Base-by-base conservation (phyloP, 2,888 invertebrate genomes). In the Xestia sexstrigata region DNA sequence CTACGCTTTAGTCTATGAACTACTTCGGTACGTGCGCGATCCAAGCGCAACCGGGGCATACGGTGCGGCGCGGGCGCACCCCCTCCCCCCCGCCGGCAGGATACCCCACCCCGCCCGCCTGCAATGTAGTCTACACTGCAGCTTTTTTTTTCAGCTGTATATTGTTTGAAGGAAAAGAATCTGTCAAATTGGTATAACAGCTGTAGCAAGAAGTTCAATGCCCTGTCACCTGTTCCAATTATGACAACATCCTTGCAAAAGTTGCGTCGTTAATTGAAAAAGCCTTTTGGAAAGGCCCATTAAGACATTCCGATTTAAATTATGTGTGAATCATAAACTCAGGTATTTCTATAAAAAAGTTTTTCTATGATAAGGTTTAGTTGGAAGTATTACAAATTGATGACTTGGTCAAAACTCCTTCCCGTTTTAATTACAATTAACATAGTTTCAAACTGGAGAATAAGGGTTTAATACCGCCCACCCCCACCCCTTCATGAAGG, bases 161-260 rank as follows among this genome's bases (percentile, higher is more conserved):
- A n/a, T n/a, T n/a, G n/a, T n/a, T n/a, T n/a, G n/a, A n/a, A n/a
- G n/a, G n/a, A n/a, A n/a, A n/a, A 17, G 5, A 23, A 30, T 30
- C 52, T 73, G 17, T 45, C 55, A 70, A 30, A 52, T 67, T 30
- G 4, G 20, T 15, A 39, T 39, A 30, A 49, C 74, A 70, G 58
- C 35, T 58, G 47, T 49, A 47, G 15, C 1, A 13, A 20, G 8
- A 23, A 62, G 73, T n/a, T 52, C 30, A 73, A 35, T n/a, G 52
- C 9, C 39, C 66, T 49, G 47, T 70, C 74, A 39, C 42, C 42
- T 30, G 30, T 42, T n/a, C 9, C 9, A 73, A 74, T 52, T 42
- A 55, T 65, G 65, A 13, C 52, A 52, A 74, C 35, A 55, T 74
- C 52, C 26, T 65, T 76, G 2, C 11, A 74, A 45, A 74, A 74